Percentiles rank a stretch among this genome's conserved stretches.
Conservation (phyloP, 2,888 invertebrate genomes). For the Quadriops clusia region DNA sequence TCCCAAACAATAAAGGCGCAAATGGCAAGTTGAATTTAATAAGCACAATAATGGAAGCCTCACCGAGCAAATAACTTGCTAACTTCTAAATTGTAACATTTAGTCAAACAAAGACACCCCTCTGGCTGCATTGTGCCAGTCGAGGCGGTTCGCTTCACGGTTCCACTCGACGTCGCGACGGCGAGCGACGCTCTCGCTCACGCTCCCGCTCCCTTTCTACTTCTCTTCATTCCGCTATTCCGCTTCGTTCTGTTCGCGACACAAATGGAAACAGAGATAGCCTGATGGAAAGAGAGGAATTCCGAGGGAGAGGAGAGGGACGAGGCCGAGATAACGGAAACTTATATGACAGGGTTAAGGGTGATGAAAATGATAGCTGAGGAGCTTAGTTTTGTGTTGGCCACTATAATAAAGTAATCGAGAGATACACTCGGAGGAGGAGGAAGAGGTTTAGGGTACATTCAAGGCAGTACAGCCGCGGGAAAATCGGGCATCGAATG, state of each 20-base stretch:
- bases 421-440: conserved; percentile 12
- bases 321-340: conserved; percentile 22
- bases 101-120: conserved; percentile 36
- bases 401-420: conserved; percentile 14
- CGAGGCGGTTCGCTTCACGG: too few species aligned
- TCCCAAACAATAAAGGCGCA: conserved; percentile 35
- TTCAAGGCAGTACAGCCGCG: too few species aligned
- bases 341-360: conserved; percentile 41
- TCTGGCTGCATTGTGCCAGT: conserved; percentile 30
- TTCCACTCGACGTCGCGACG: conserved; percentile 16
- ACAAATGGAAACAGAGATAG: too few species aligned
- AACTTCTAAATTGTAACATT: conserved; percentile 38
- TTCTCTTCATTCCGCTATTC: too few species aligned
- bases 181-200: too few species aligned
- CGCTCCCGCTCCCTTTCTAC: too few species aligned
- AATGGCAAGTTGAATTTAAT: conserved; percentile 37
- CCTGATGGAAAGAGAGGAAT: too few species aligned
- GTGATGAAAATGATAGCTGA: conserved; percentile 37
- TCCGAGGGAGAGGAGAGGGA: conserved; percentile 9
- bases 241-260: too few species aligned
- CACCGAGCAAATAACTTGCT: conserved; percentile 33
- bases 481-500: too few species aligned
- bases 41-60: conserved; percentile 38
- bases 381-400: conserved; percentile 13
- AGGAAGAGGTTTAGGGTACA: too few species aligned